A percentile compares a stretch with the other conserved stretches of the same genome.
Evolutionary conservation across 2,888 invertebrate genomes (phyloP).

Genomic region (Apotomis capreana): DNA sequence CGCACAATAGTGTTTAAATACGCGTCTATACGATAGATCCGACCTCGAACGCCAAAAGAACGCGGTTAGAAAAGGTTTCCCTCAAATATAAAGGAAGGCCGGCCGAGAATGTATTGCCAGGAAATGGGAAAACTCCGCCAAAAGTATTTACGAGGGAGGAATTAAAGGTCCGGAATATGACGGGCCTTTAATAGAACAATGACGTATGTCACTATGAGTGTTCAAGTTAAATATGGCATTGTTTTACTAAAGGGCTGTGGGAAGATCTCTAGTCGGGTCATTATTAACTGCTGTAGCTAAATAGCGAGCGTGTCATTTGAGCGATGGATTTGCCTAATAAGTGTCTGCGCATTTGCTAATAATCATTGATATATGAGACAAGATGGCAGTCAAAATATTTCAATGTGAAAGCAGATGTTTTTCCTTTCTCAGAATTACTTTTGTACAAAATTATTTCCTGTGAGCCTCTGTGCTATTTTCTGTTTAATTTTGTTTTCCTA

Average conservation of each 20-base stretch:
- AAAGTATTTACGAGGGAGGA: constrained; percentile 39
- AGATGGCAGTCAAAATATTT: no score
- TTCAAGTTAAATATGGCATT: background rate
- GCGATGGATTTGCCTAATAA: background rate
- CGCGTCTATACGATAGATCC: constrained; percentile 20
- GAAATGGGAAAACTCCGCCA: constrained; percentile 39
- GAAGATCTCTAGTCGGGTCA: background rate
- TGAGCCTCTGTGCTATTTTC: no score
- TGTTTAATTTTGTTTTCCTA: no score
- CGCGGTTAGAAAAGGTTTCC: constrained; percentile 37
- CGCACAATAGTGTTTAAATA: constrained; percentile 35
- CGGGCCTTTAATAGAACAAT: constrained; percentile 1
- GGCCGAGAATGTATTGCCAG: constrained; percentile 35
- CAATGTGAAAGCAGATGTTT: no score
- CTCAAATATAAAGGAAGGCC: constrained; percentile 38
- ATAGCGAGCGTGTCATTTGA: constrained; percentile 7
- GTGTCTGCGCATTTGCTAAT: background rate
- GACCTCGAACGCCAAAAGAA: constrained; percentile 36
- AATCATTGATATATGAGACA: no score
- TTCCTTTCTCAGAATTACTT: no score
- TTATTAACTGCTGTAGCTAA: constrained; percentile 7
- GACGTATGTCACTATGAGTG: background rate
- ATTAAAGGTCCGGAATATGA: constrained; percentile 32
- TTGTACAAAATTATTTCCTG: no score
- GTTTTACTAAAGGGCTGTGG: background rate